Conservation (phyloP, 2,113 vertebrate species). For the Hemibagrus wyckioides region DNA sequence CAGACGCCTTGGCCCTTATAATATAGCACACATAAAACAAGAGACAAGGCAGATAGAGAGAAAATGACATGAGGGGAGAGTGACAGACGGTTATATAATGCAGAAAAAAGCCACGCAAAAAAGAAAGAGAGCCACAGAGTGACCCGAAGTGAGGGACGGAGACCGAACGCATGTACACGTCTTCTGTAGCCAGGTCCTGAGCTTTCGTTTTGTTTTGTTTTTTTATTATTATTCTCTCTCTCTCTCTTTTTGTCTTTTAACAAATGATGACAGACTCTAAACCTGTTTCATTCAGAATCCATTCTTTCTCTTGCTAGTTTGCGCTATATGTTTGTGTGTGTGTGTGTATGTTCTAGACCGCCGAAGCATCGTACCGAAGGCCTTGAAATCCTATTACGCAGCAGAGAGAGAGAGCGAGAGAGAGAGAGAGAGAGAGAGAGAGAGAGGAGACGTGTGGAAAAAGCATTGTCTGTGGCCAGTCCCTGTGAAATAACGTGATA, state of each 20-base stretch:
- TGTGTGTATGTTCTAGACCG: not conserved
- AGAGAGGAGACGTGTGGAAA: not conserved
- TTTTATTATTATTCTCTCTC: no score
- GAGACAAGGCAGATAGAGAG: not conserved
- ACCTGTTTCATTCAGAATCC: not conserved
- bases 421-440: not conserved
- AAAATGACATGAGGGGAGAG: not conserved
- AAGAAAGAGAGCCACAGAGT: not conserved
- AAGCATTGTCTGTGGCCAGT: slow-evolving; percentile 16
- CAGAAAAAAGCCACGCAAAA: not conserved
- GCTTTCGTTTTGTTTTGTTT: no score
- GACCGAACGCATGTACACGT: no score
- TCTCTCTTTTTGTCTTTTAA: no score
- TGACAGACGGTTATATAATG: not conserved
- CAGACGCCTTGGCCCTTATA: not conserved
- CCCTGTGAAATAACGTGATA: slow-evolving; percentile 26
- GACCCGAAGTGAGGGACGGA: not conserved
- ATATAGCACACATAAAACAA: not conserved
- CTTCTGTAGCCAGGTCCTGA: no score
- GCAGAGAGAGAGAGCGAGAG: not conserved
- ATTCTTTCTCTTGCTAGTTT: not conserved
- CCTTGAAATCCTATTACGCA: not conserved
- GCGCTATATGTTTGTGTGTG: not conserved
- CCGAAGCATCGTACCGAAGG: slow-evolving; percentile 7
- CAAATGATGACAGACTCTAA: not conserved